phyloP scores from a whole-genome alignment of 1,140 invertebrate species.

The Sweltsa coloradensis region DNA sequence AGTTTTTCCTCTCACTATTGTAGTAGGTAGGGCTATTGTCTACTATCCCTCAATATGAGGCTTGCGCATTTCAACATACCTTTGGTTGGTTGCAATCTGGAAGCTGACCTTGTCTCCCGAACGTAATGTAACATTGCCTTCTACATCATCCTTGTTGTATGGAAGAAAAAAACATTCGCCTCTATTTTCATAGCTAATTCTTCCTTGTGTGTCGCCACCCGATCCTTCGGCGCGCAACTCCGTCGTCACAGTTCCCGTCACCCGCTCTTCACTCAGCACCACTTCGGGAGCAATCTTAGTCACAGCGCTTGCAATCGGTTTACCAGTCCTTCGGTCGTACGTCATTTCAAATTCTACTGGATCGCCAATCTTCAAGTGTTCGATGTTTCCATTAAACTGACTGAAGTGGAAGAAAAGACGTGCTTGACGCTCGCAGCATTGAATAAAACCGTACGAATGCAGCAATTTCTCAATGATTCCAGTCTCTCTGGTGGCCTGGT shows the following conservation, averaged over 20 bases:
- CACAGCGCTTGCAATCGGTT: constrained; percentile 91
- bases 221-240: constrained; percentile 65
- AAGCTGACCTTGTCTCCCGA: constrained; percentile 89
- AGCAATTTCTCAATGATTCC: constrained; percentile 95
- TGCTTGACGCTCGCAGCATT: constrained; percentile 94
- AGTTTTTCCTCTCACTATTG: no score
- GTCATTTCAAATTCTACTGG: constrained; percentile 98
- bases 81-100: constrained; percentile 93
- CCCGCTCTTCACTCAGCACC: constrained; percentile 84
- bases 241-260: constrained; percentile 88
- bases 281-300: constrained; percentile 93
- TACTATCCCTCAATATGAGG: no score
- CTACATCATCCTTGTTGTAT: constrained; percentile 92
- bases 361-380: constrained; percentile 94
- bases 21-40: no score
- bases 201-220: constrained; percentile 70
- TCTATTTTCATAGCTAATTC: constrained; percentile 94
- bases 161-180: constrained; percentile 98
- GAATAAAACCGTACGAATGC: constrained; percentile 98
- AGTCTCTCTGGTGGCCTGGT: constrained; percentile 75
- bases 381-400: constrained; percentile 93
- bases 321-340: constrained; percentile 89
- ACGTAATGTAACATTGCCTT: constrained; percentile 79
- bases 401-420: constrained; percentile 97
- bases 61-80: no score